Evolutionary conservation across 2,113 vertebrate genomes (phyloP), one percentile per base, ranked within the genome.

Genomic region (Lamprologus speciosus): DNA sequence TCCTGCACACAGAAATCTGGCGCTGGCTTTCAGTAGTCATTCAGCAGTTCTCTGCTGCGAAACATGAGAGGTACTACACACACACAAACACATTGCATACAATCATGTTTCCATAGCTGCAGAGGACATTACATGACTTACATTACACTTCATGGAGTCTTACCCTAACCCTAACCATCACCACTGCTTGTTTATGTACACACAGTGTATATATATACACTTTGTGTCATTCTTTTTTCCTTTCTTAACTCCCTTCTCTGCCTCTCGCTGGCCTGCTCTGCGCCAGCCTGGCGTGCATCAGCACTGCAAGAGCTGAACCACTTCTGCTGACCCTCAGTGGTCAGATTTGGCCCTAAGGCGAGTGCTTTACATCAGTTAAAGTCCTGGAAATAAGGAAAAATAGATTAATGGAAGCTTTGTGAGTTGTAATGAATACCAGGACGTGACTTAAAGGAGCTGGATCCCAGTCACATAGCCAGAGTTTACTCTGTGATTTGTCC

Each of bases 401-500:
- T 54, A 23, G 47, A 91, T 91, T 33, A 90, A 89, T 75, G 68
- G 79, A 85, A 86, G 16, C 53, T 68, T 9, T 16, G 42, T 80
- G 88, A 31, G 84, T 80, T 90, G 85, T 85, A 40, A 57, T 89
- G 83, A 85, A 86, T 19, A 81, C 68, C 37, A 35, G 70, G 65
- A 84, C 19, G 58, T 83, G 54, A 57, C 84, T 89, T 53, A 28
- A 82, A 89, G 54, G n/a, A 82, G 23, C 84, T 84, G 82, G 83
- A 81, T 65, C 60, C n/a, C 57, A 83, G 65, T 86, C 88, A 50
- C 81, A 84, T 83, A 33, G 50, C 21, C 65, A 47, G 63, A 86
- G 87, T 86, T 89, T 82, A 78, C 82, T 82, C 60, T 84, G 82
- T 87, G 91, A 91, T 90, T 33, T 63, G 60, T 89, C 84, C 86